phyloP scores from a whole-genome alignment of 2,797 vertebrate species.

The Dendrocincla tyrannina region DNA sequence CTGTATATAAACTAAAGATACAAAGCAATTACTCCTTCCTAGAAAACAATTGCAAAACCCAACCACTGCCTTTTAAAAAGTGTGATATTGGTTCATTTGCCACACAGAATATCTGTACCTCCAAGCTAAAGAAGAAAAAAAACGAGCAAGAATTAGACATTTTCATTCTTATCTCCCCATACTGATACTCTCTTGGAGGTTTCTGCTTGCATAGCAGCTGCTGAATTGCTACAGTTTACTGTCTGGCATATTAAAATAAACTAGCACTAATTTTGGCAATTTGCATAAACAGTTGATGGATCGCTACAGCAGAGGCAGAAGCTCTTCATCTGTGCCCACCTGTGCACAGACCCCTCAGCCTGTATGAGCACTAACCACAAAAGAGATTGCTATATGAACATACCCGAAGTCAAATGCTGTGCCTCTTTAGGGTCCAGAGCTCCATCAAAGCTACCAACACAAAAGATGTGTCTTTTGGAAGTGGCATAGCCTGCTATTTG shows the following conservation, averaged over 20 bases:
- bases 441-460: neutral
- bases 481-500: neutral
- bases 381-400: neutral
- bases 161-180: constrained; percentile 23
- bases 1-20: neutral
- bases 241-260: constrained; percentile 59
- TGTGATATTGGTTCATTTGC: neutral
- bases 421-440: neutral
- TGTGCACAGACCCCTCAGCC: neutral
- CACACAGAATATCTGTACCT: neutral
- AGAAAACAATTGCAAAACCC: constrained; percentile 9
- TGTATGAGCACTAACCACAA: neutral
- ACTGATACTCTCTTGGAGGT: neutral
- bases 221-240: constrained; percentile 49
- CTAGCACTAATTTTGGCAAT: constrained; percentile 22
- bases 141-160: neutral
- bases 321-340: neutral
- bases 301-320: neutral
- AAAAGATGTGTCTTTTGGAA: neutral
- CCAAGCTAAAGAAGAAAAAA: neutral
- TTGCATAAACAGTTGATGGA: neutral
- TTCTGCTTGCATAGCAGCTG: constrained; percentile 37
- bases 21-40: neutral
- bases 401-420: neutral
- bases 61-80: neutral